Percentiles rank a stretch among this genome's conserved stretches.
These are phyloP conservation scores for Pitangus sulphuratus DNA, from an alignment of 2,797 vertebrate genomes.

Conservation along the genomic window DNA sequence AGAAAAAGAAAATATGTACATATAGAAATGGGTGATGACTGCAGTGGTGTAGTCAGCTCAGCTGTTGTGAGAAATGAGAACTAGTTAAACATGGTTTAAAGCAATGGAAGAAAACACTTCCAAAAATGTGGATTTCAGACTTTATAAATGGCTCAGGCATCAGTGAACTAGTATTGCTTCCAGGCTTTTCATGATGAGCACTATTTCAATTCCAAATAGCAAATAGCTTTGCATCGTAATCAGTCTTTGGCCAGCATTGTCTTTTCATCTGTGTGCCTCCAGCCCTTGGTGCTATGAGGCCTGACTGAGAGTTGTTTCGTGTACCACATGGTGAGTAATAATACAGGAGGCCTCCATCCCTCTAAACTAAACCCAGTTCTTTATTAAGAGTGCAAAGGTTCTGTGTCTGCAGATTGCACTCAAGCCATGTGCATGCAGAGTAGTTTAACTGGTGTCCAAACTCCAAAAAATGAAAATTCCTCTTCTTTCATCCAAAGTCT, in stretches of 20 bases:
- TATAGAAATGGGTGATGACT: not conserved
- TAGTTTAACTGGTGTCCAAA: not conserved
- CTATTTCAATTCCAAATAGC: not conserved
- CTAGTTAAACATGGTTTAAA: not conserved
- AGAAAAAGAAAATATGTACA: not conserved
- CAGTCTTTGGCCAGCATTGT: not conserved
- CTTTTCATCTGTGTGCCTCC: not conserved
- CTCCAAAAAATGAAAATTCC: fast-evolving
- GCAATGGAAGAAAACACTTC: not conserved
- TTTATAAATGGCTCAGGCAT: not conserved
- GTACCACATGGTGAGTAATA: not conserved
- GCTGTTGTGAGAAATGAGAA: not conserved
- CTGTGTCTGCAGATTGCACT: not conserved
- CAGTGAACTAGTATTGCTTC: not conserved
- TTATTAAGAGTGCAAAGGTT: not conserved
- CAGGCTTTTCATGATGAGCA: not conserved
- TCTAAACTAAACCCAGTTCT: not conserved
- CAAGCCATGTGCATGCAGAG: not conserved
- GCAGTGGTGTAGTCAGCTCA: not conserved
- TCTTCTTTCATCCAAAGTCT: not conserved
- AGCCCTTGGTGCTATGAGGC: not conserved
- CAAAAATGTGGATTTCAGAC: not conserved
- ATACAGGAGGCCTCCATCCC: not conserved
- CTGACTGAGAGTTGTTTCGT: not conserved
- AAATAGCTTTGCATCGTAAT: not conserved